Percentiles rank a stretch among this genome's conserved stretches.
Evolutionary conservation across 2,888 invertebrate genomes (phyloP).

Genomic region (Dicycla oo): DNA sequence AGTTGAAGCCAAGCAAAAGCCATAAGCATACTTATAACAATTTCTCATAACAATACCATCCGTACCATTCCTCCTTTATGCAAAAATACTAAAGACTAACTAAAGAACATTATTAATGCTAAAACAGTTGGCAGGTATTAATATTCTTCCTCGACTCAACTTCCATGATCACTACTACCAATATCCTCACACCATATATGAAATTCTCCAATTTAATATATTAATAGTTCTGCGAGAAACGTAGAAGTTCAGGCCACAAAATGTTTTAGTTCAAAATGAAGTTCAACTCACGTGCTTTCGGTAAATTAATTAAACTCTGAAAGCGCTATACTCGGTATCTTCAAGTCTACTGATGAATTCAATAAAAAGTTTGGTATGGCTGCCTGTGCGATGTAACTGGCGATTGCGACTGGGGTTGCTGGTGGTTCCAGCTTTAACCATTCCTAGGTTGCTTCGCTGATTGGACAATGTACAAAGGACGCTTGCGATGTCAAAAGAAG

Average conservation of each 20-base stretch:
- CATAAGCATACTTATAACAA: too few relatives aligned
- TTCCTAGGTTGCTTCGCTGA: neutral
- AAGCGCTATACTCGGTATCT: slow-evolving; percentile 45
- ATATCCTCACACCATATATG: slow-evolving; percentile 33
- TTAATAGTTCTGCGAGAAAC: slow-evolving; percentile 47
- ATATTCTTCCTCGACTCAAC: slow-evolving; percentile 25
- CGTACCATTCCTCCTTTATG: neutral
- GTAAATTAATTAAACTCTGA: slow-evolving; percentile 67
- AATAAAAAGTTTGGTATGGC: slow-evolving; percentile 63
- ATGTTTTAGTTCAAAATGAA: slow-evolving; percentile 63
- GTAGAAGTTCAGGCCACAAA: slow-evolving; percentile 57
- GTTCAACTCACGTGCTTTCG: slow-evolving; percentile 50
- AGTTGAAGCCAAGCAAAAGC: neutral
- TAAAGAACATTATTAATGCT: slow-evolving; percentile 18
- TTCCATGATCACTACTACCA: slow-evolving; percentile 34
- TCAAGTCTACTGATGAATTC: slow-evolving; percentile 60
- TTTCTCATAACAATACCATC: too few relatives aligned
- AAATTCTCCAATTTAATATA: slow-evolving; percentile 56
- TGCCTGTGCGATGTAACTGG: slow-evolving; percentile 20
- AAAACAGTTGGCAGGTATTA: slow-evolving; percentile 4
- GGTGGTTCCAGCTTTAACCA: neutral
- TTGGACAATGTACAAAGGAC: neutral
- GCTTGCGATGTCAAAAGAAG: neutral
- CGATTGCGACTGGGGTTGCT: slow-evolving; percentile 24
- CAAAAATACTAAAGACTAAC: neutral